Evolutionary conservation across 2,113 vertebrate genomes (phyloP), one percentile per base, ranked within the genome.

Genomic region (Cairina moschata): DNA sequence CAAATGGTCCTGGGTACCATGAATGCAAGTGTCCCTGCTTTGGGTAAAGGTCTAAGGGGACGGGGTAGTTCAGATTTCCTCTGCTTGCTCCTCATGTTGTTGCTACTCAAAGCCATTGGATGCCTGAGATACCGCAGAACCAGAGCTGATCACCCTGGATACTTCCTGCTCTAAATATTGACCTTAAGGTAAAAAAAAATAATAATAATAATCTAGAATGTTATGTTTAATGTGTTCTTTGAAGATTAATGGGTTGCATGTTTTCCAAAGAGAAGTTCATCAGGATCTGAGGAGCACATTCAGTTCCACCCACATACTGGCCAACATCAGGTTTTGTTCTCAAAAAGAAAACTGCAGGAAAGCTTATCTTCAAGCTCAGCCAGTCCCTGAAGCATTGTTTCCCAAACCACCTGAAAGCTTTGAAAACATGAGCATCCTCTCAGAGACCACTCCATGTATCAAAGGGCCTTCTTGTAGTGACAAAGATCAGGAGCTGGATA

Each of bases 1-100:
- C 42, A 59, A 36, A 78, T 11, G 6, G 25, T 87, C 76, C 28
- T 38, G 18, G 21, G 31, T 28, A 67, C 4, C 0, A 0, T n/a
- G 31, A 92, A 52, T 26, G 9, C 14, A 75, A 91, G 79, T 2
- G 8, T 40, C 28, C 9, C 42, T 75, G 9, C 23, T 76, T 79
- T 0, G 1, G 14, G 54, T 75, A 42, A 1, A 3, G 25, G 22
- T n/a, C 77, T 48, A 75, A 72, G 17, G 8, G 5, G 28, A 52
- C 15, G n/a, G 56, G 9, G 78, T 2, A 84, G 8, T 22, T 5
- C 14, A 31, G 31, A n/a, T 60, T 79, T 72, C 22, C 52, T 52
- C 29, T 83, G 32, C 15, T 85, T 62, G 32, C 8, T 83, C 83
- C 56, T 52, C 22, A 29, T 65, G 60, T 21, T 44, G 6, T 16